Percentiles rank a stretch among this genome's conserved stretches.
Conservation (phyloP, 2,113 vertebrate genomes). For the Thalassoma bifasciatum region DNA sequence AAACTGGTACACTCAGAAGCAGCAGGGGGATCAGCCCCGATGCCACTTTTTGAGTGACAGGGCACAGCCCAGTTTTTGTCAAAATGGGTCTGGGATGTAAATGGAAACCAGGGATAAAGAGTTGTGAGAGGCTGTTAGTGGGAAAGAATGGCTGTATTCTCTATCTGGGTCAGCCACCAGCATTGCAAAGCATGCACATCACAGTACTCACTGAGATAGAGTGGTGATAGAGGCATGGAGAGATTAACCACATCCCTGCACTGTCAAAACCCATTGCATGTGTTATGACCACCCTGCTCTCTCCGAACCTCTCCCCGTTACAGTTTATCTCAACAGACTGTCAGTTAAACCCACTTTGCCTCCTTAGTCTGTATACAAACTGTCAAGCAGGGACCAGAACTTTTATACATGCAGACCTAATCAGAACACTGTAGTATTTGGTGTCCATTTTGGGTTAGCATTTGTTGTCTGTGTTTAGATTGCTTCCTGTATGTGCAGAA, state of each 20-base stretch:
- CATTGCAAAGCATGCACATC: slow-evolving; percentile 55
- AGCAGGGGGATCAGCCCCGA: slow-evolving; percentile 27
- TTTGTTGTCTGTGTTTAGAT: slow-evolving; percentile 38
- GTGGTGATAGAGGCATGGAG: slow-evolving; percentile 65
- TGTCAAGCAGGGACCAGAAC: slow-evolving; percentile 48
- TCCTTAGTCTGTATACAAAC: slow-evolving; percentile 67
- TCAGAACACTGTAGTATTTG: slow-evolving; percentile 27
- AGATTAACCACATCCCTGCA: slow-evolving; percentile 68
- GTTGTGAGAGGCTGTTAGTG: slow-evolving; percentile 24
- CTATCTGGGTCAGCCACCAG: slow-evolving; percentile 72
- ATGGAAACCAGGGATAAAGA: slow-evolving; percentile 57
- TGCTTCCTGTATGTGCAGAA: slow-evolving; percentile 43
- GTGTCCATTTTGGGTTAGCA: slow-evolving; percentile 43
- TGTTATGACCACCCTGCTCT: slow-evolving; percentile 69
- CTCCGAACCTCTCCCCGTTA: slow-evolving; percentile 66
- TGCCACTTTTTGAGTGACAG: slow-evolving; percentile 53
- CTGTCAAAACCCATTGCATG: slow-evolving; percentile 69
- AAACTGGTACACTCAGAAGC: background rate
- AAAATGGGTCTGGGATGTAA: slow-evolving; percentile 49
- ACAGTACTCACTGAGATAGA: slow-evolving; percentile 63
- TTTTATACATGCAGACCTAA: slow-evolving; percentile 41
- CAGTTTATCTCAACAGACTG: slow-evolving; percentile 70
- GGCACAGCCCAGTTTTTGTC: slow-evolving; percentile 29
- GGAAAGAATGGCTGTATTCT: slow-evolving; percentile 53
- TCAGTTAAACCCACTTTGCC: slow-evolving; percentile 63